Conservation (phyloP, 2,888 invertebrate genomes). For the Unio pictorum region DNA sequence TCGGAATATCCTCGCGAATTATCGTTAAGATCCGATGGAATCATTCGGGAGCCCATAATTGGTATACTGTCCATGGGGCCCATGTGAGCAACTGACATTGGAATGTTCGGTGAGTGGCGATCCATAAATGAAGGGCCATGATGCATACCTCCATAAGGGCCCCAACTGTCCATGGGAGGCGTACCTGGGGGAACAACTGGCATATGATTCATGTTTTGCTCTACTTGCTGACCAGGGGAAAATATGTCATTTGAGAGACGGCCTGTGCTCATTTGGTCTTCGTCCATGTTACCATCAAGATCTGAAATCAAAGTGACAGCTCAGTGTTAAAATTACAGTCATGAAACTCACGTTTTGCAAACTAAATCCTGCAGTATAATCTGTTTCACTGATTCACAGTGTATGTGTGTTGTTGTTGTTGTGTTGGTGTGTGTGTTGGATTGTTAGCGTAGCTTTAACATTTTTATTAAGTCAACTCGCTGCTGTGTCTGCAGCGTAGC, state of each 20-base stretch:
- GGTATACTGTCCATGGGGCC: slow-evolving; percentile 58
- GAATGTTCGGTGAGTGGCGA: slow-evolving; percentile 58
- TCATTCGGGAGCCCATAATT: slow-evolving; percentile 52
- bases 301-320: slow-evolving; percentile 24
- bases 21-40: slow-evolving; percentile 56
- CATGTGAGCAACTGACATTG: slow-evolving; percentile 52
- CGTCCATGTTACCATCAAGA: slow-evolving; percentile 53
- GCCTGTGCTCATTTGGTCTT: slow-evolving; percentile 46
- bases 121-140: slow-evolving; percentile 50
- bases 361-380: no score
- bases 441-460: no score
- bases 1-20: slow-evolving; percentile 56
- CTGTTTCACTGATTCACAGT: no score
- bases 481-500: no score
- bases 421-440: no score
- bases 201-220: slow-evolving; percentile 61
- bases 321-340: no score
- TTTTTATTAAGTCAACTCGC: no score
- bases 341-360: no score
- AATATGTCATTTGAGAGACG: slow-evolving; percentile 60
- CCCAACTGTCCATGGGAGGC: slow-evolving; percentile 59
- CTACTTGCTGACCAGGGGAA: slow-evolving; percentile 58
- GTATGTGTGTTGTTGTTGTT: no score
- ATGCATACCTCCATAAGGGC: slow-evolving; percentile 50
- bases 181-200: slow-evolving; percentile 64